Conservation (phyloP, 2,888 invertebrate genomes). For the Oscheius sp. region DNA sequence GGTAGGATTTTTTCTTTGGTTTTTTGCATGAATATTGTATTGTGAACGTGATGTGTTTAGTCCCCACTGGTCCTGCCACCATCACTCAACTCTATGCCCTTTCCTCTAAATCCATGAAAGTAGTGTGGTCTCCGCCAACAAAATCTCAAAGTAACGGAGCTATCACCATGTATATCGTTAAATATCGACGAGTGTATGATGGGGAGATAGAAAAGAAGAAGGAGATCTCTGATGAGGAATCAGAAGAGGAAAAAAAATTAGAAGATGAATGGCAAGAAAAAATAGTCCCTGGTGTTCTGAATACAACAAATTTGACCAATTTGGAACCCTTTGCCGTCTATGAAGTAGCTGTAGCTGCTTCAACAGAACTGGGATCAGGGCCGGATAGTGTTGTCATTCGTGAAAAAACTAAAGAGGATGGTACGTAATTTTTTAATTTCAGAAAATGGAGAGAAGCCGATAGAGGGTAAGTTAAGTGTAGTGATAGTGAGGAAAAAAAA, state of each 20-base stretch:
- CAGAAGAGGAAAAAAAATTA: slow-evolving; percentile 33
- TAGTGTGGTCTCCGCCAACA: slow-evolving; percentile 78
- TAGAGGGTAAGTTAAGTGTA: slow-evolving; percentile 28
- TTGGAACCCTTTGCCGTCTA: slow-evolving; percentile 79
- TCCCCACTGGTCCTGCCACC: slow-evolving; percentile 22
- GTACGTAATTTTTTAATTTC: slow-evolving; percentile 78
- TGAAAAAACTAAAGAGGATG: slow-evolving; percentile 95
- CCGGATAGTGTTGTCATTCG: slow-evolving; percentile 89
- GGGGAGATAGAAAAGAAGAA: slow-evolving; percentile 74
- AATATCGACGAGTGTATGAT: slow-evolving; percentile 28
- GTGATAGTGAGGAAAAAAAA: slow-evolving; percentile 1
- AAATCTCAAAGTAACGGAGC: slow-evolving; percentile 86
- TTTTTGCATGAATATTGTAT: slow-evolving; percentile 25
- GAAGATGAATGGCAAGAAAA: slow-evolving; percentile 31
- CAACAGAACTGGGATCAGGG: slow-evolving; percentile 89
- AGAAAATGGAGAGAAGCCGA: slow-evolving; percentile 31
- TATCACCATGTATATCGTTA: slow-evolving; percentile 20
- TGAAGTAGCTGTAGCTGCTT: slow-evolving; percentile 93
- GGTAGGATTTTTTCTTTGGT: slow-evolving; percentile 34
- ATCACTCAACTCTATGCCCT: slow-evolving; percentile 18
- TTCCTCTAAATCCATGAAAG: slow-evolving; percentile 7
- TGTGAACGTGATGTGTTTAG: slow-evolving; percentile 27
- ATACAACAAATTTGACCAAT: slow-evolving; percentile 38
- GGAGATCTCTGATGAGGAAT: slow-evolving; percentile 81
- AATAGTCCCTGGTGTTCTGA: slow-evolving; percentile 31